A percentile compares a stretch with the other conserved stretches of the same genome.
Evolutionary conservation across 2,888 invertebrate species (phyloP).

Genomic region (Glyphotaelius pellucidus): DNA sequence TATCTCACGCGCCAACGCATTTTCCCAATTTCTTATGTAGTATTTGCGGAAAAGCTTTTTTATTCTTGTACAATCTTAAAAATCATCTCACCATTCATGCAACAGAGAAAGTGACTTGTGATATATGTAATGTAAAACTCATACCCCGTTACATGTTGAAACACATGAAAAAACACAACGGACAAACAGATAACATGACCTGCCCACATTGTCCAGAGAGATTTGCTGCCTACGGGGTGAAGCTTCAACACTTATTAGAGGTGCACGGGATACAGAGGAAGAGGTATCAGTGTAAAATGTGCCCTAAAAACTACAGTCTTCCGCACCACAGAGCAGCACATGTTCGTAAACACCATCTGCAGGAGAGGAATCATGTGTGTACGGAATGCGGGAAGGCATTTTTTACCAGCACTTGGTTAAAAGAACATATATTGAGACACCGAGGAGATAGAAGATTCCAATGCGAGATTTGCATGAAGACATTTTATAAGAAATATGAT

Average conservation of each 20-base stretch:
- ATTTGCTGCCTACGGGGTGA: not conserved
- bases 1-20: slow-evolving; percentile 21
- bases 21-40: slow-evolving; percentile 32
- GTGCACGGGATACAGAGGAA: slow-evolving; percentile 23
- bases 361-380: slow-evolving; percentile 19
- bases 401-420: not conserved
- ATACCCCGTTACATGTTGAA: not conserved
- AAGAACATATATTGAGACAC: not conserved
- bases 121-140: slow-evolving; percentile 30
- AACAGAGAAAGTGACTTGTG: slow-evolving; percentile 2
- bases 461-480: slow-evolving; percentile 21
- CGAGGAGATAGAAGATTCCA: slow-evolving; percentile 29
- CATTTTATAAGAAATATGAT: not conserved
- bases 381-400: slow-evolving; percentile 18
- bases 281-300: slow-evolving; percentile 6
- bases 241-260: slow-evolving; percentile 2
- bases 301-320: slow-evolving; percentile 27
- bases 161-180: slow-evolving; percentile 15
- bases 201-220: slow-evolving; percentile 15
- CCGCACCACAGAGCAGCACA: slow-evolving; percentile 14
- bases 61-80: not conserved
- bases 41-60: slow-evolving; percentile 32
- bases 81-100: not conserved
- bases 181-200: not conserved
- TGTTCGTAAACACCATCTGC: slow-evolving; percentile 21